phyloP scores from a whole-genome alignment of 2,113 vertebrate species.

The Phalacrocorax pelagicus region DNA sequence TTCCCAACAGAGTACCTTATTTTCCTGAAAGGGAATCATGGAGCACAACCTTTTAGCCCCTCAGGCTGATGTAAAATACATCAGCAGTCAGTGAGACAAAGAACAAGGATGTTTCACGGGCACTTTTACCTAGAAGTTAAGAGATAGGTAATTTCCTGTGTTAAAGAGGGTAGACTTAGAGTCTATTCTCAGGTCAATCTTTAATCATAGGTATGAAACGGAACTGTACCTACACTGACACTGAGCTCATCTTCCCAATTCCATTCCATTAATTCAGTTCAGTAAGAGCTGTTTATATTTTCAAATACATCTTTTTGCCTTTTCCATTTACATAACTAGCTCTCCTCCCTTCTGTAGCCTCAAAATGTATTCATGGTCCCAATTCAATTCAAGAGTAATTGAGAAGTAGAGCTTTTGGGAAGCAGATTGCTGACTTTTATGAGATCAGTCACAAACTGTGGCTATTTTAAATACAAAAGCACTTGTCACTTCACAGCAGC shows the following conservation, averaged over 20 bases:
- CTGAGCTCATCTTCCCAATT: not conserved
- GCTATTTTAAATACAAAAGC: not conserved
- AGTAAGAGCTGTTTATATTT: not conserved
- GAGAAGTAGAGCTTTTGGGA: not conserved
- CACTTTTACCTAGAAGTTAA: not conserved
- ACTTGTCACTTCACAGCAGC: not conserved
- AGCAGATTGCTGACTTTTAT: not conserved
- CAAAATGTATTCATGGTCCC: not conserved
- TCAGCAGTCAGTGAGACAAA: not conserved
- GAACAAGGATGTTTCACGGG: not conserved
- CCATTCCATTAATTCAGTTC: not conserved
- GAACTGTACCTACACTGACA: not conserved
- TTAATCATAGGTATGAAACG: not conserved
- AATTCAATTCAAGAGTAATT: not conserved
- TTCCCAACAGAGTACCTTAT: not conserved
- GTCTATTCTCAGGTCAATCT: not conserved
- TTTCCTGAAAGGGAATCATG: not conserved
- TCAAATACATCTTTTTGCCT: not conserved
- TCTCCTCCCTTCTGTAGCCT: not conserved
- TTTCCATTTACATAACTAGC: not conserved
- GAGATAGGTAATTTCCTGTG: not conserved
- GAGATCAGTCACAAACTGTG: not conserved
- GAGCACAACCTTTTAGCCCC: not conserved
- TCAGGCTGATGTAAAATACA: not conserved
- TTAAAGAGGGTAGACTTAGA: not conserved